phyloP scores from a whole-genome alignment of 2,888 invertebrate species.

The Neoascia interrupta region DNA sequence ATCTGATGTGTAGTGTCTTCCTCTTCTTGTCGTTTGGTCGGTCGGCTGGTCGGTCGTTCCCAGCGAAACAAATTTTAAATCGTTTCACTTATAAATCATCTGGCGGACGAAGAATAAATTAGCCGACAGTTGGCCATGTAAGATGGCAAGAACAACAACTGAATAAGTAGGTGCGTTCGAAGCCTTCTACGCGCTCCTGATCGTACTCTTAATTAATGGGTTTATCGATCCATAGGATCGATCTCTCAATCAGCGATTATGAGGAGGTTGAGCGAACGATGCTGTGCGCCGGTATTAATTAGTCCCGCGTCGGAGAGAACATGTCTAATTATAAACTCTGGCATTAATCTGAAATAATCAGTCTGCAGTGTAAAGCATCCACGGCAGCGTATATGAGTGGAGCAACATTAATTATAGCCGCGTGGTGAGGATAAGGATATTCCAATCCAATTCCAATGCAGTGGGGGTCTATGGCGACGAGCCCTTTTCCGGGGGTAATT shows the following conservation, averaged over 20 bases:
- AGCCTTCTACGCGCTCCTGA: background rate
- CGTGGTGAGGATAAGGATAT: conserved; percentile 23
- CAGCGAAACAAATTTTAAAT: conserved; percentile 55
- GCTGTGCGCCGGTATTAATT: conserved; percentile 60
- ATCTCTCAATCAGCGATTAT: conserved; percentile 66
- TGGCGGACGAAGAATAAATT: conserved; percentile 61
- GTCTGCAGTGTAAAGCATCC: conserved; percentile 5
- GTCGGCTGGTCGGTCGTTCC: too few relatives aligned
- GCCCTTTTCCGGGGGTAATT: conserved; percentile 63
- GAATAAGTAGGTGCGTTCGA: conserved; percentile 22
- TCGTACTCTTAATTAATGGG: conserved; percentile 58
- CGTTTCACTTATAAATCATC: conserved; percentile 64
- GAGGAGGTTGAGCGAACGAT: conserved; percentile 51
- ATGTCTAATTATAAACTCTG: conserved; percentile 68
- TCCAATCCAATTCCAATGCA: conserved; percentile 13
- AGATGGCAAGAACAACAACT: conserved; percentile 62
- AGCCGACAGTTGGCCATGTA: conserved; percentile 68
- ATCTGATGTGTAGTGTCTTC: too few relatives aligned
- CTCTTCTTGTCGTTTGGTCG: too few relatives aligned
- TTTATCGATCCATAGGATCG: conserved; percentile 66
- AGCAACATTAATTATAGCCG: conserved; percentile 58
- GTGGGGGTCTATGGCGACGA: conserved; percentile 57
- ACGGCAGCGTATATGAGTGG: conserved; percentile 8
- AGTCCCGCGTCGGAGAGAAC: conserved; percentile 51
- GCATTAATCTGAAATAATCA: conserved; percentile 65